Base-by-base conservation (phyloP, 2,113 vertebrate species). In the Cynoglossus semilaevis region DNA sequence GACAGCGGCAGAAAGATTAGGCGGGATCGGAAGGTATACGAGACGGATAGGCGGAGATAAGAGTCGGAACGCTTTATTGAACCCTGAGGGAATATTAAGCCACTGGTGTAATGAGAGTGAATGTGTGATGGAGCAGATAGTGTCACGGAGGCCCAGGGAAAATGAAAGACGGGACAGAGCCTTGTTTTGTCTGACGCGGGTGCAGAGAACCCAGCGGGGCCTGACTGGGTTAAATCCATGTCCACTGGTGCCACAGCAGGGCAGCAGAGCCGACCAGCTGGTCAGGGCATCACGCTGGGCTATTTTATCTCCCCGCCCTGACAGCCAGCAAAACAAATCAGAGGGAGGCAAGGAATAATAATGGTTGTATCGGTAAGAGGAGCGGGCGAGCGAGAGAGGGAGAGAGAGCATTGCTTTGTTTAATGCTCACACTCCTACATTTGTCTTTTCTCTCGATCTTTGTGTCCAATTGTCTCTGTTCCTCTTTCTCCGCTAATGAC, bases 71-170 rank as follows among this genome's bases (percentile, higher is more conserved):
- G 60, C 56, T 76, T 71, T 83, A 77, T 85, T 84, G 80, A 86
- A 84, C 84, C 77, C 79, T 11, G 51, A 5, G 82, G 81, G 77
- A 80, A 85, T 81, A 85, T 81, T 72, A 81, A 75, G 76, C 72
- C 67, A 64, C 45, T 58, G 29, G 75, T 80, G 83, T 81, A 77
- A 87, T 85, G 82, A 85, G 67, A 74, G 67, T 0, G 35, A 81
- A 62, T 42, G 67, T 54, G 54, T 72, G 81, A 87, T 80, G 18
- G 70, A 80, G 63, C 7, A 72, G 77, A 84, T 76, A 70, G 72
- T 69, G 77, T 76, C 61, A 61, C 47, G 38, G 44, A 36, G 53
- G 37, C 45, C 22, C 22, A 6, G 22, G 47, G 48, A 37, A 72
- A 76, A 85, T 80, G 72, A 83, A 71, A 76, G 70, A 48, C 22